Evolutionary conservation across 1,140 invertebrate species (phyloP).

Genomic region (Physella acuta): DNA sequence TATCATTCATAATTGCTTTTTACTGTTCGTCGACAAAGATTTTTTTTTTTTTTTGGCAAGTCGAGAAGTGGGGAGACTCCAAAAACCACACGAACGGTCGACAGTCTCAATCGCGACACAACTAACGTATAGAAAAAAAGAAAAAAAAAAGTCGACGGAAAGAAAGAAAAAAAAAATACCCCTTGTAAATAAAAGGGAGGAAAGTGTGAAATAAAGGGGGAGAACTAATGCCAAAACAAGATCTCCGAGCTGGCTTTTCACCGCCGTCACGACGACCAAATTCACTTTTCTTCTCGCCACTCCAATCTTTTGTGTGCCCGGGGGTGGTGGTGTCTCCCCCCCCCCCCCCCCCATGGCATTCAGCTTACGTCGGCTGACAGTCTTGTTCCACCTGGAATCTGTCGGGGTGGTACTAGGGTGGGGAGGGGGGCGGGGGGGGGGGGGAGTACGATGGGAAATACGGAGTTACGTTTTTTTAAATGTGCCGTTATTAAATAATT

Average conservation of each 20-base stretch:
- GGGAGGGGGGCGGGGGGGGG: too few species aligned
- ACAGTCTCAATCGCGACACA: background rate
- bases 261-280: background rate
- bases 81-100: background rate
- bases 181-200: too few species aligned
- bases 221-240: too few species aligned
- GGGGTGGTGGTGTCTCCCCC: background rate
- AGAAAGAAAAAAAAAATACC: too few species aligned
- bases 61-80: background rate
- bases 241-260: too few species aligned
- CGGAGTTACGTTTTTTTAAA: too few species aligned
- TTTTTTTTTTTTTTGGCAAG: too few species aligned
- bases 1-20: slow-evolving; percentile 15
- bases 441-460: too few species aligned
- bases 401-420: too few species aligned
- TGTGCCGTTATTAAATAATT: too few species aligned
- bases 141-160: background rate
- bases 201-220: too few species aligned
- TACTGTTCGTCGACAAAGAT: background rate
- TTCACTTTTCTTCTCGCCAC: background rate
- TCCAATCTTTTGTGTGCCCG: background rate
- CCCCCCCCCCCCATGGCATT: background rate
- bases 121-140: background rate
- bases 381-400: too few species aligned
- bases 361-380: background rate